phyloP scores from a whole-genome alignment of 2,888 invertebrate species.

The Drosophila recens region DNA sequence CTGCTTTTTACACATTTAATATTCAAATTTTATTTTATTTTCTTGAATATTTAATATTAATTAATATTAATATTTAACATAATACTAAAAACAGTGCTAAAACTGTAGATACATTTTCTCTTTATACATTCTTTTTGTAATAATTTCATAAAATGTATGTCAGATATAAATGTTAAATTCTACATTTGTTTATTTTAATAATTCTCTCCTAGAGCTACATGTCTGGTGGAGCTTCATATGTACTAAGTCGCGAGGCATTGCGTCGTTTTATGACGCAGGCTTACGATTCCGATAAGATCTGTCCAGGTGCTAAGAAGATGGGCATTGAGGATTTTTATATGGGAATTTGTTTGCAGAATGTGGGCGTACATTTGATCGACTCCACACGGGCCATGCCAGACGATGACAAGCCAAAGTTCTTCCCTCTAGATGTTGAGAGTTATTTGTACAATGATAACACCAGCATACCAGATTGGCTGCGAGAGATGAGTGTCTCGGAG shows the following conservation, averaged over 20 bases:
- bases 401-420: conserved; percentile 66
- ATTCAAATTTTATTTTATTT: too few relatives aligned
- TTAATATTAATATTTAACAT: too few relatives aligned
- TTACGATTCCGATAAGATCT: conserved; percentile 87
- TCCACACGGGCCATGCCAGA: conserved; percentile 86
- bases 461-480: conserved; percentile 68
- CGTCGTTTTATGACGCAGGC: conserved; percentile 91
- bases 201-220: conserved; percentile 90
- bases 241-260: conserved; percentile 93
- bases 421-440: conserved; percentile 62
- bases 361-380: conserved; percentile 95
- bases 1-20: not conserved
- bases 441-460: conserved; percentile 54
- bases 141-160: too few relatives aligned
- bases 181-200: too few relatives aligned
- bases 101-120: too few relatives aligned
- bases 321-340: conserved; percentile 83
- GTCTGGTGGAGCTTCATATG: conserved; percentile 97
- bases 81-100: too few relatives aligned
- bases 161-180: too few relatives aligned
- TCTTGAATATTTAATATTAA: too few relatives aligned
- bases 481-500: conserved; percentile 61
- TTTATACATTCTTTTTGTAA: rapidly evolving
- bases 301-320: conserved; percentile 85
- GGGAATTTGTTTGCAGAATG: conserved; percentile 91